Base-by-base conservation (phyloP, 2,888 invertebrate species). In the Drosophila mimetica region DNA sequence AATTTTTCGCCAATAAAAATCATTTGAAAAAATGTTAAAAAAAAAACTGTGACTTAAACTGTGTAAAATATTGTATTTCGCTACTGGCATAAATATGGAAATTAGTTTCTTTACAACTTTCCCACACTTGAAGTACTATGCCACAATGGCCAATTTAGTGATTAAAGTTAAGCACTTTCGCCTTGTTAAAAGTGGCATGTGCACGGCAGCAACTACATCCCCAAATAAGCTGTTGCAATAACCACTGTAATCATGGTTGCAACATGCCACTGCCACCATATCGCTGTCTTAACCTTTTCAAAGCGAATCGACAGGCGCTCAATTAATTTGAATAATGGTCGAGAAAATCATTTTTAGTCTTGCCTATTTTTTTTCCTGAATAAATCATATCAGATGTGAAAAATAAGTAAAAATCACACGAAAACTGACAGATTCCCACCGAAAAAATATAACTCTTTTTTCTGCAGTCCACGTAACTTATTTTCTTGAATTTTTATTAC, bases 201-300 rank as follows among this genome's bases (percentile, higher is more conserved):
- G 51, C 44, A 50, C 30, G 54, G 58, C 63, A 42, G 64, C 48
- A 44, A 48, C 55, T 52, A 37, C 36, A 42, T 41, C 5, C 44
- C 25, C 63, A 50, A 44, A 18, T 39, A 73, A 54, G 47, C 53
- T 58, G 37, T 65, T 59, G 75, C 75, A 75, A 79, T 71, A 77
- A 75, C 65, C 63, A 50, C 65, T 64, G 66, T 72, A 79, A 80
- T 79, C 75, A 77, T 67, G 67, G 18, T 28, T 37, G 55, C 37
- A 57, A 28, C 55, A 50, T 57, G 18, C n/a, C 28, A 14, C 37
- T 37, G 50, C 34, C 55, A 36, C 22, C 54, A 34, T 25, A 55
- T 18, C 50, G 25, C 51, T 13, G 55, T 37, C 51, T 67, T 72
- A 74, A 69, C 76, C 69, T 69, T 74, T 64, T 60, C 14, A 34